A percentile compares a stretch with the other conserved stretches of the same genome.
Evolutionary conservation across 2,888 invertebrate species (phyloP).

Genomic region (Matsumyia berberina): DNA sequence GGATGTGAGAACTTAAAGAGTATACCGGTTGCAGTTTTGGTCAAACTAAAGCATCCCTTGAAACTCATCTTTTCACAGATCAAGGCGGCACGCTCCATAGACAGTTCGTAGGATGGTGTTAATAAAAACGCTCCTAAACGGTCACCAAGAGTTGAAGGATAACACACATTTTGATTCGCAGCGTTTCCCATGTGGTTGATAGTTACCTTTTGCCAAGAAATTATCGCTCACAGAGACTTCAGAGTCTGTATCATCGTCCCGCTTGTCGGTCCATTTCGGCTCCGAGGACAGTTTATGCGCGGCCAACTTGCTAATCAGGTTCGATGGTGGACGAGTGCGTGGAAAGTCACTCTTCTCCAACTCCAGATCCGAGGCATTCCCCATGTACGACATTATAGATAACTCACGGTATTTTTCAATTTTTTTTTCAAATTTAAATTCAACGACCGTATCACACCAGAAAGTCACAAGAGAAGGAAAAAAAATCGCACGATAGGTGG

Average conservation of each 20-base stretch:
- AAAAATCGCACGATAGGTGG: conserved; percentile 29
- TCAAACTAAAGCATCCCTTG: conserved; percentile 93
- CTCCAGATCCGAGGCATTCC: conserved; percentile 83
- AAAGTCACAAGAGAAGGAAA: background rate
- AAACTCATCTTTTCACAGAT: conserved; percentile 96
- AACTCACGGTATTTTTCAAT: conserved; percentile 24
- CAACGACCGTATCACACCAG: conserved; percentile 4
- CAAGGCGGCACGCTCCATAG: conserved; percentile 93
- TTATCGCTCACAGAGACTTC: conserved; percentile 91
- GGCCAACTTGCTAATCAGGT: conserved; percentile 81
- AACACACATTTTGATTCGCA: conserved; percentile 25
- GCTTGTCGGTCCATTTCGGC: conserved; percentile 82
- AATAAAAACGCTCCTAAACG: conserved; percentile 90
- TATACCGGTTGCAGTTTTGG: conserved; percentile 94
- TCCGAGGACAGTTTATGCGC: conserved; percentile 82
- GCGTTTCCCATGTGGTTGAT: too few relatives aligned
- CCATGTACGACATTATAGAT: conserved; percentile 82
- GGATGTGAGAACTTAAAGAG: conserved; percentile 94
- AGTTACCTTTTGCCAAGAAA: conserved; percentile 90
- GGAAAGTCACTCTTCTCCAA: conserved; percentile 82
- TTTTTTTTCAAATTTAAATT: conserved; percentile 5
- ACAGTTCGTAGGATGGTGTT: conserved; percentile 93
- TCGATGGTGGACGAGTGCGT: conserved; percentile 80
- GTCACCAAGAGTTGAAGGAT: conserved; percentile 13
- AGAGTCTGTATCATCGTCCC: conserved; percentile 91